phyloP scores from a whole-genome alignment of 2,113 vertebrate species.

The Chlorodrepanis virens region DNA sequence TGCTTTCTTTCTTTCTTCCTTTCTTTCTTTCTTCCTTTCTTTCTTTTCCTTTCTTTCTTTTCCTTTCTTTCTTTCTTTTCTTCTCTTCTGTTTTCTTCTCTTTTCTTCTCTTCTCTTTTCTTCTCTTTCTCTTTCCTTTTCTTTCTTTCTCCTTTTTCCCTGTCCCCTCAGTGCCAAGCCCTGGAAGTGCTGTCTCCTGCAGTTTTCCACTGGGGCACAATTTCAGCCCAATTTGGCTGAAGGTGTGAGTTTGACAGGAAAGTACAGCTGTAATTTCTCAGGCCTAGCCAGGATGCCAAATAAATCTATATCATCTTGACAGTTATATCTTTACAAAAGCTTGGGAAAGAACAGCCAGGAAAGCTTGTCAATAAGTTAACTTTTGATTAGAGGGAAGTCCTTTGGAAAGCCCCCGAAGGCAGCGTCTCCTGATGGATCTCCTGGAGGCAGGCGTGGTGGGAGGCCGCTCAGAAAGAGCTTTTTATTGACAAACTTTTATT shows the following conservation, averaged over 20 bases:
- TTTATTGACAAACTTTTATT: conserved; percentile 13
- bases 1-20: no score
- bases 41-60: no score
- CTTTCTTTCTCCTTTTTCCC: fast-evolving
- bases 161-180: fast-evolving
- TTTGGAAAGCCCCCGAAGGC: neutral
- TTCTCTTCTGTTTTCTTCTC: no score
- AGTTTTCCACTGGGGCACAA: neutral
- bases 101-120: no score
- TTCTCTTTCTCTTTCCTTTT: no score
- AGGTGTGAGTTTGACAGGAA: neutral
- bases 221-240: neutral
- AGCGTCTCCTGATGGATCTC: neutral
- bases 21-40: no score
- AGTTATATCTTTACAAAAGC: conserved; percentile 40
- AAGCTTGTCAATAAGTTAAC: neutral
- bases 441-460: neutral
- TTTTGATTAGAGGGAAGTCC: neutral
- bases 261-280: neutral
- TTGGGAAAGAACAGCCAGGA: neutral
- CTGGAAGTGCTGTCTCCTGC: neutral
- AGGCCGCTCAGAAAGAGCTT: neutral
- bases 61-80: no score
- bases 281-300: neutral
- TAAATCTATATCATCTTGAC: conserved; percentile 39